These are phyloP conservation scores for Creontiades dilutus DNA, from an alignment of 2,888 invertebrate genomes.

Conservation along the genomic window DNA sequence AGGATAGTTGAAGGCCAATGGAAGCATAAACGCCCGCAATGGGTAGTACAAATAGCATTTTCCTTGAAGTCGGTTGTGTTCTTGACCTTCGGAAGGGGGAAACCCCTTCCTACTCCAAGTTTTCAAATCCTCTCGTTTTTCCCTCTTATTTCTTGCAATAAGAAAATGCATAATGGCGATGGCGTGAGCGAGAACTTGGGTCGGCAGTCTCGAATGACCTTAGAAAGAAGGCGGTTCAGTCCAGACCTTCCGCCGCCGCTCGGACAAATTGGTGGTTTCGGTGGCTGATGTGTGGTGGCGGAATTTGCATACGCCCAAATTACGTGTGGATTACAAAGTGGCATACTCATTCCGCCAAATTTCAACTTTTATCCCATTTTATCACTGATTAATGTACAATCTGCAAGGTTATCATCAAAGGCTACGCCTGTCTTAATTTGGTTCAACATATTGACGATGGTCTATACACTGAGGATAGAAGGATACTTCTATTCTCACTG, in stretches of 20 bases:
- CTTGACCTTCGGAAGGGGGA: constrained; percentile 40
- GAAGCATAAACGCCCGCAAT: no score
- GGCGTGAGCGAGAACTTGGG: not conserved
- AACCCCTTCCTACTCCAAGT: not conserved
- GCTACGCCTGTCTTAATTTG: no score
- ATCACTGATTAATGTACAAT: no score
- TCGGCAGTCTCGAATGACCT: not conserved
- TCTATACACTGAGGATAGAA: no score
- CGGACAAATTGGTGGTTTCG: not conserved
- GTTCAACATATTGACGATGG: no score
- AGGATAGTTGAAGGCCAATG: no score
- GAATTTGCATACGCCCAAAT: not conserved
- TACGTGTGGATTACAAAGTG: not conserved
- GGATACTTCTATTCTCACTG: no score
- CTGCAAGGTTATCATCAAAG: no score
- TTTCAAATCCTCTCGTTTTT: not conserved
- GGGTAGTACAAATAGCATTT: no score
- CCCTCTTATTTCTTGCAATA: not conserved
- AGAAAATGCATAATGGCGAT: constrained; percentile 11
- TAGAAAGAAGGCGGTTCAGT: constrained; percentile 6
- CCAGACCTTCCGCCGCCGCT: constrained; percentile 18
- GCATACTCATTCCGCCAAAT: not conserved
- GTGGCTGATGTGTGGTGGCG: not conserved
- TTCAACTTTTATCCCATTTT: not conserved
- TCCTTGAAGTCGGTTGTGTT: constrained; percentile 11